Base-by-base conservation (phyloP, 2,113 vertebrate genomes). In the Turnix velox region DNA sequence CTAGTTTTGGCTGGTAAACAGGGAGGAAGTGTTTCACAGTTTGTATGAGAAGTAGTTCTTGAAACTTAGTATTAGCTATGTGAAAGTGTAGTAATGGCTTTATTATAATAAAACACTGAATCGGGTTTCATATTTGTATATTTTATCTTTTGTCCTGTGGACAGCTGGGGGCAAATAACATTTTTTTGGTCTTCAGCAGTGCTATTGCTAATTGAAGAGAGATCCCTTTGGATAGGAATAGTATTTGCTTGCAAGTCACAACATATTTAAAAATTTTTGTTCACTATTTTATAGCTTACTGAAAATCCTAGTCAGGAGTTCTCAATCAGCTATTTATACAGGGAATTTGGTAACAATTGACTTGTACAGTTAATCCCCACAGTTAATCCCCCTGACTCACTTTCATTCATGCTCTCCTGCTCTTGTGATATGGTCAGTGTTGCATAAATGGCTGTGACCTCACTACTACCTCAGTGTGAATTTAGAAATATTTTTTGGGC, bases 281-380 rank as follows among this genome's bases (percentile, higher is more conserved):
- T 94, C 48, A 10, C 24, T 59, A 7, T 65, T 81, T 78, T 52
- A 74, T 39, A 37, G 37, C 27, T 84, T 84, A 63, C 22, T 59
- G 35, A 48, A 79, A 90, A 79, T 43, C 37, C n/a, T 65, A 52
- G 78, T 79, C 82, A 80, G 52, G 58, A 85, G 45, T 54, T 93
- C 52, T 80, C 4, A 2, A 61, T 92, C 37, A 68, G 28, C 9
- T 69, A 72, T 76, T 92, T 66, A 31, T 45, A 27, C 37, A 58
- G 73, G 42, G 63, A 80, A 25, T 63, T 73, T 90, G 37, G 30
- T 61, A 75, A 75, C 20, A 84, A 35, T 59, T 69, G 69, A 62
- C 80, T 83, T 80, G 20, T 68, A 20, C 31, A 31, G 24, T 76
- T 92, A 93, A 83, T 83, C 52, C 45, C 31, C 0, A 0, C 23